Evolutionary conservation across 2,888 invertebrate genomes (phyloP).

Genomic region (Cremastinae sp.): DNA sequence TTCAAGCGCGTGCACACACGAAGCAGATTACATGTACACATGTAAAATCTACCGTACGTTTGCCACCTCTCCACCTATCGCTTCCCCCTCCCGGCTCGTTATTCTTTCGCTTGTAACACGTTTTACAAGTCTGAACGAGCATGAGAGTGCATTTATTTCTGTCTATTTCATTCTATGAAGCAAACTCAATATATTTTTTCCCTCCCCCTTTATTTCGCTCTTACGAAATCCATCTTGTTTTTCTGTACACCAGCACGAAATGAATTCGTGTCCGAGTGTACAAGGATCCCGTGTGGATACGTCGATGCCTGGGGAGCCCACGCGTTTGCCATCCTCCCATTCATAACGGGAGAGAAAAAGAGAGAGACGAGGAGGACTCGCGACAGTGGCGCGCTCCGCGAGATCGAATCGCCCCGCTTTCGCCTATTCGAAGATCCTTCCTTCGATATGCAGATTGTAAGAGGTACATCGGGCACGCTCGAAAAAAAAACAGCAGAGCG

Average conservation of each 20-base stretch:
- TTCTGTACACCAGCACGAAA: too few relatives aligned
- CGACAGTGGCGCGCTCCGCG: constrained; percentile 46
- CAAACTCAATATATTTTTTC: constrained; percentile 45
- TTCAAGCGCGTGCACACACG: constrained; percentile 29
- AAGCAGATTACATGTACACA: constrained; percentile 30
- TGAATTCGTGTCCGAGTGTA: too few relatives aligned
- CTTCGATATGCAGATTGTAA: constrained; percentile 44
- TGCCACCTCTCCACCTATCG: too few relatives aligned
- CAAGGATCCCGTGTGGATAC: constrained; percentile 2
- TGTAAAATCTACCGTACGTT: constrained; percentile 22
- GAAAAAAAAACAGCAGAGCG: constrained; percentile 4
- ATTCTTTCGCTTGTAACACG: constrained; percentile 42
- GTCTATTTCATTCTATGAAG: too few relatives aligned
- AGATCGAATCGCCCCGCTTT: constrained; percentile 41
- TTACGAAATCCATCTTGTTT: constrained; percentile 49
- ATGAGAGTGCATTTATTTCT: constrained; percentile 50
- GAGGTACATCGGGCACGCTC: constrained; percentile 21
- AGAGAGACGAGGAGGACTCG: too few relatives aligned
- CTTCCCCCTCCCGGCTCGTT: too few relatives aligned
- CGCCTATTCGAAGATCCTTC: constrained; percentile 53
- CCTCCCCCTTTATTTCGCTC: too few relatives aligned
- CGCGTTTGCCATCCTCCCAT: constrained; percentile 57
- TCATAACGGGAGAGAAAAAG: constrained; percentile 61
- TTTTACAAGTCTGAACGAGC: constrained; percentile 43
- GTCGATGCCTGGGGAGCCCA: constrained; percentile 37